A percentile compares a stretch with the other conserved stretches of the same genome.
Conservation (phyloP, 2,888 invertebrate genomes). For the Phlogophora meticulosa region DNA sequence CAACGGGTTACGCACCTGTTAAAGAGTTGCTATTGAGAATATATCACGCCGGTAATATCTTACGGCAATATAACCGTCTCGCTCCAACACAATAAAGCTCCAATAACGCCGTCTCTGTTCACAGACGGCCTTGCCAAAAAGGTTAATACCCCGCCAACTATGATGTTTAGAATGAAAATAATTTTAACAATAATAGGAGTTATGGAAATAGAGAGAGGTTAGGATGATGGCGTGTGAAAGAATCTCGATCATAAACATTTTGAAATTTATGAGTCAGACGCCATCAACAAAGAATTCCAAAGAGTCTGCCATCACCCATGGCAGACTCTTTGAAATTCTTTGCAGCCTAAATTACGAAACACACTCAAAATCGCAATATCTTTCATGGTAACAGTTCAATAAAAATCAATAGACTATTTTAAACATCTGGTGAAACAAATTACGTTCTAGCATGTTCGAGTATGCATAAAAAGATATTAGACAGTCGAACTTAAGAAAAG, state of each 20-base stretch:
- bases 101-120: conserved; percentile 62
- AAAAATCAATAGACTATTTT: not conserved
- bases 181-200: conserved; percentile 66
- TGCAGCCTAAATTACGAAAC: conserved; percentile 6
- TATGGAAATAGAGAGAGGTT: conserved; percentile 49
- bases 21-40: conserved; percentile 50
- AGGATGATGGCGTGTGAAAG: conserved; percentile 15
- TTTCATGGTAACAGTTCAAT: not conserved
- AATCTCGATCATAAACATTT: conserved; percentile 31
- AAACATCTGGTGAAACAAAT: not conserved
- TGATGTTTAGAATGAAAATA: conserved; percentile 68
- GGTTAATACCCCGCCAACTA: conserved; percentile 76
- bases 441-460: not conserved
- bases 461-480: not conserved
- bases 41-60: conserved; percentile 67
- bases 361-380: not conserved
- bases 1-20: conserved; percentile 71
- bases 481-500: not conserved
- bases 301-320: not conserved
- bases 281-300: not conserved
- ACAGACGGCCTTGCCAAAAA: conserved; percentile 77
- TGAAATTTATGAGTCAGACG: conserved; percentile 18
- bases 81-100: conserved; percentile 51
- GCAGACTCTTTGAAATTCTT: too few species aligned
- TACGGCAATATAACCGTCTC: conserved; percentile 63